Conservation (phyloP, 2,113 vertebrate genomes). For the Crocuta crocuta region DNA sequence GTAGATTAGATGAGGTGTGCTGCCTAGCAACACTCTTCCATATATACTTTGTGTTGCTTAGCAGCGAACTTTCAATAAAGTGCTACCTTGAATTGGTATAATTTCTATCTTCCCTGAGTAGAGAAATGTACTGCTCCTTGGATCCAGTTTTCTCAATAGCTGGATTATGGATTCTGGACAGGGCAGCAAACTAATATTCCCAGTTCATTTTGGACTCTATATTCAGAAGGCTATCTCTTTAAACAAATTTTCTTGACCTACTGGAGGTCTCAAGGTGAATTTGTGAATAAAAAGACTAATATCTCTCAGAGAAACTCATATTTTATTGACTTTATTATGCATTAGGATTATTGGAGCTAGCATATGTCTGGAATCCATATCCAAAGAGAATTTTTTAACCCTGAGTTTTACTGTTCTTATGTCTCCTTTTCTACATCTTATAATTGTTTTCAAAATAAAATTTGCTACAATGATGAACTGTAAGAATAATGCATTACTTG, state of each 20-base stretch:
- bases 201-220: not conserved
- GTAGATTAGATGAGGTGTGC: not conserved
- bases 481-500: not conserved
- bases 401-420: not conserved
- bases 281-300: not conserved
- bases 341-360: not conserved
- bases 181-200: not conserved
- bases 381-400: not conserved
- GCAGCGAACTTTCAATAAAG: slow-evolving; percentile 65
- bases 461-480: not conserved
- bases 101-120: not conserved
- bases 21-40: slow-evolving; percentile 65
- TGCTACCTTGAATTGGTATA: slow-evolving; percentile 15
- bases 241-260: not conserved
- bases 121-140: not conserved
- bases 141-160: not conserved
- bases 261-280: not conserved
- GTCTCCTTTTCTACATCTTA: not conserved
- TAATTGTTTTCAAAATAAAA: not conserved
- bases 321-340: not conserved
- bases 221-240: not conserved
- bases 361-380: not conserved
- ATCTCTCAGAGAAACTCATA: not conserved
- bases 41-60: slow-evolving; percentile 64
- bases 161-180: not conserved